phyloP scores from a whole-genome alignment of 1,140 invertebrate species.

The Hirudo medicinalis region DNA sequence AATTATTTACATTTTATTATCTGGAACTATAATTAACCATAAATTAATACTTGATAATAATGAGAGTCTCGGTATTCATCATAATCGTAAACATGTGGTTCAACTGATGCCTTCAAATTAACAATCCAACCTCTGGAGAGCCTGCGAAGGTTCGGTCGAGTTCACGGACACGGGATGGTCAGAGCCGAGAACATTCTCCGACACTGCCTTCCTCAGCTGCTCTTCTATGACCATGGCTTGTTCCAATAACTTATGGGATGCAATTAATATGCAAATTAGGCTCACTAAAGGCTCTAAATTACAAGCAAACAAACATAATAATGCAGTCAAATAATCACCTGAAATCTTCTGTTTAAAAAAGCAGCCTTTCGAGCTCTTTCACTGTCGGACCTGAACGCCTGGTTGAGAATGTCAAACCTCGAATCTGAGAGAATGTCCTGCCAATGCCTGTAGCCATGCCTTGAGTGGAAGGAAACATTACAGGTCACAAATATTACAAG shows the following conservation, averaged over 20 bases:
- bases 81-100: too few relatives aligned
- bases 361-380: conserved; percentile 22
- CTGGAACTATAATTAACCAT: too few relatives aligned
- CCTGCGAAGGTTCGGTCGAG: not conserved
- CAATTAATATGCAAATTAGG: conserved; percentile 88
- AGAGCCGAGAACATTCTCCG: conserved; percentile 1
- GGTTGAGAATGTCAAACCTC: conserved; percentile 93
- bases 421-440: conserved; percentile 97
- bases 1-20: too few relatives aligned
- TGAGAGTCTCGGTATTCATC: too few relatives aligned
- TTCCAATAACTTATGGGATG: conserved; percentile 61
- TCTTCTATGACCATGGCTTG: conserved; percentile 98
- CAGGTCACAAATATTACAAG: too few relatives aligned
- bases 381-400: conserved; percentile 89
- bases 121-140: not conserved
- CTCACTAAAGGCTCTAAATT: too few relatives aligned
- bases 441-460: conserved; percentile 96
- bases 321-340: conserved; percentile 11
- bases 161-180: conserved; percentile 3
- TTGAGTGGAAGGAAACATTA: not conserved
- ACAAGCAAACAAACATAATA: too few relatives aligned
- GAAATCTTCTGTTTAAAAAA: conserved; percentile 22
- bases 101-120: not conserved
- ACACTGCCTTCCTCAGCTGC: conserved; percentile 83
- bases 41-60: conserved; percentile 7